Base-by-base conservation (phyloP, 1,140 invertebrate species). In the Drosophila kurseongensis region DNA sequence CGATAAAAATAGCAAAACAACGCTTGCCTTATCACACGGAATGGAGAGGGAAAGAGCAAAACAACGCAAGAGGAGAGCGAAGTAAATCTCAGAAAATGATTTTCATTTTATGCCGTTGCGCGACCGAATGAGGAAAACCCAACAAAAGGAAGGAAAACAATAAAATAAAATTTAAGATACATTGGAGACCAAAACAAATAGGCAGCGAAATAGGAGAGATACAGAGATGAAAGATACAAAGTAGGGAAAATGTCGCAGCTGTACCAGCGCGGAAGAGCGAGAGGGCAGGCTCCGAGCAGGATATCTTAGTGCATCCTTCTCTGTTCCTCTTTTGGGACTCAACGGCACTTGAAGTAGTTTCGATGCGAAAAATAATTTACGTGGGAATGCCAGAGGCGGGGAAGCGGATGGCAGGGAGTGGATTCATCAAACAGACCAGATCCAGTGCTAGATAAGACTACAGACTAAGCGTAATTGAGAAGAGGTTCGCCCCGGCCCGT, bases 121-220 rank as follows among this genome's bases (percentile, higher is more conserved):
- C 68, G 36, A n/a, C 65, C 45, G 44, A 73, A 48, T 38, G 55
- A 62, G 69, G 38, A 45, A 44, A 48, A 41, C 16, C 50, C 38
- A 52, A 56, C 41, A 62, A 60, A 44, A 57, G 68, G 52, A 84
- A 80, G 68, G 42, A 85, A 77, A 84, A 84, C 80, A 84, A 84
- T 84, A 84, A 84, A 84, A 84, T 84, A 84, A 84, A 84, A 84
- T 84, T 84, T 84, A 84, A 85, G 81, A 85, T 84, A 84, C 80
- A 84, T 84, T 77, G 63, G 80, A 84, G 80, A 84, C 80, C 80
- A 84, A 84, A 84, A 84, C 80, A 84, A 84, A 84, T 84, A 84
- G 80, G 80, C 80, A 84, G 76, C 76, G 66, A 80, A 84, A 69
- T 82, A 74, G 68, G 62, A 60, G 63, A 59, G 41, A 75, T 55